phyloP scores from a whole-genome alignment of 2,888 invertebrate species.

The Drosophila flavopinicola region DNA sequence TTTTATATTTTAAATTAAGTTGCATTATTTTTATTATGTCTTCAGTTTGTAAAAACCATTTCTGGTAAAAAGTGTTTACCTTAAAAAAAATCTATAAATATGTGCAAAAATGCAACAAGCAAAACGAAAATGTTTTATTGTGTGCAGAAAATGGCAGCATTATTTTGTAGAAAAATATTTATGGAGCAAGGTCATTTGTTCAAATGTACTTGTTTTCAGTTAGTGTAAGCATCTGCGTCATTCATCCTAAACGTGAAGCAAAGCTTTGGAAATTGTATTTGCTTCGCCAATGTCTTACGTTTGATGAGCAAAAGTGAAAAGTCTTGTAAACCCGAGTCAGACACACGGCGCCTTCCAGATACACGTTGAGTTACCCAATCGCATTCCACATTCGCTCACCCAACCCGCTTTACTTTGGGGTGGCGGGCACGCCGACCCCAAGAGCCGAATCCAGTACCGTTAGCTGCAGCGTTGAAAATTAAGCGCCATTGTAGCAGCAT shows the following conservation, averaged over 20 bases:
- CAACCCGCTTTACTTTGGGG: background rate
- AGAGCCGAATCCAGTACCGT: conserved; percentile 16
- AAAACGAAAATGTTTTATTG: too few relatives aligned
- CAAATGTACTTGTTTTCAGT: background rate
- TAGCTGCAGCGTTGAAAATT: conserved; percentile 66
- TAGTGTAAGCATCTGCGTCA: conserved; percentile 1
- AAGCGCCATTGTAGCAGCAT: conserved; percentile 65
- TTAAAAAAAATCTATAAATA: too few relatives aligned
- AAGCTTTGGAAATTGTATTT: conserved; percentile 57
- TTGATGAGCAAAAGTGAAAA: conserved; percentile 69
- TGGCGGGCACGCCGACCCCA: conserved; percentile 5
- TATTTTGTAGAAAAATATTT: too few relatives aligned
- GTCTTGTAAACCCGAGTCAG: conserved; percentile 63
- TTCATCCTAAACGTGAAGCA: conserved; percentile 32
- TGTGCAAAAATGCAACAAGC: too few relatives aligned
- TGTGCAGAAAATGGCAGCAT: too few relatives aligned
- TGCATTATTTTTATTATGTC: too few relatives aligned
- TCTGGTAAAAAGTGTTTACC: too few relatives aligned
- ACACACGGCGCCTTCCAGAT: conserved; percentile 10
- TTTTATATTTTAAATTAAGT: too few relatives aligned
- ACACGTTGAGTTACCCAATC: conserved; percentile 16
- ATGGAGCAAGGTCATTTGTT: too few relatives aligned
- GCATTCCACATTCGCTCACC: conserved; percentile 6
- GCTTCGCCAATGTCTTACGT: conserved; percentile 46
- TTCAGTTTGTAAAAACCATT: too few relatives aligned